These are phyloP conservation scores for Acanthosepion pharaonis DNA, from an alignment of 2,888 invertebrate genomes.

Conservation along the genomic window DNA sequence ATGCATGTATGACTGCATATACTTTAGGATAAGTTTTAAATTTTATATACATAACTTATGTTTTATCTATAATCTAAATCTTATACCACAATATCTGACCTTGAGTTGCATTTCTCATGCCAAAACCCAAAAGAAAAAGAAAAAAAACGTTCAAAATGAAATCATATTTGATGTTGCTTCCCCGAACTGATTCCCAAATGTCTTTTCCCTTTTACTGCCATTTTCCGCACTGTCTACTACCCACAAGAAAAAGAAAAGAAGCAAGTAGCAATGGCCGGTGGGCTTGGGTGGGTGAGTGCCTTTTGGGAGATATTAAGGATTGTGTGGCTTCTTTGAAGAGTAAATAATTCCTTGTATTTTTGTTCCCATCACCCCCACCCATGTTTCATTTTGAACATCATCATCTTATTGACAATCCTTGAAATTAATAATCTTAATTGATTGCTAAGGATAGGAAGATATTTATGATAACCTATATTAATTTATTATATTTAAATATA, in stretches of 20 bases:
- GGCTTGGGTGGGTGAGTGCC: not conserved
- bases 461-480: too few relatives aligned
- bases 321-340: not conserved
- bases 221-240: not conserved
- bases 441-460: too few relatives aligned
- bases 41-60: not conserved
- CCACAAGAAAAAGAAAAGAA: not conserved
- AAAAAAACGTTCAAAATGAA: not conserved
- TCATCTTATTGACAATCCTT: too few relatives aligned
- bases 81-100: not conserved
- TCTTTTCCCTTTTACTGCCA: not conserved
- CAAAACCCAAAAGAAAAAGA: not conserved
- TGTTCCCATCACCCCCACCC: too few relatives aligned
- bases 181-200: not conserved
- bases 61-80: conserved; percentile 33
- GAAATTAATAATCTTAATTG: too few relatives aligned
- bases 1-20: not conserved
- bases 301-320: not conserved
- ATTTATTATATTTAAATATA: too few relatives aligned
- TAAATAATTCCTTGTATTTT: not conserved
- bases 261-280: not conserved
- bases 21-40: too few relatives aligned
- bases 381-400: not conserved
- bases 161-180: not conserved
- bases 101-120: not conserved